Conservation (phyloP, 2,113 vertebrate genomes). For the Microtus montanus region DNA sequence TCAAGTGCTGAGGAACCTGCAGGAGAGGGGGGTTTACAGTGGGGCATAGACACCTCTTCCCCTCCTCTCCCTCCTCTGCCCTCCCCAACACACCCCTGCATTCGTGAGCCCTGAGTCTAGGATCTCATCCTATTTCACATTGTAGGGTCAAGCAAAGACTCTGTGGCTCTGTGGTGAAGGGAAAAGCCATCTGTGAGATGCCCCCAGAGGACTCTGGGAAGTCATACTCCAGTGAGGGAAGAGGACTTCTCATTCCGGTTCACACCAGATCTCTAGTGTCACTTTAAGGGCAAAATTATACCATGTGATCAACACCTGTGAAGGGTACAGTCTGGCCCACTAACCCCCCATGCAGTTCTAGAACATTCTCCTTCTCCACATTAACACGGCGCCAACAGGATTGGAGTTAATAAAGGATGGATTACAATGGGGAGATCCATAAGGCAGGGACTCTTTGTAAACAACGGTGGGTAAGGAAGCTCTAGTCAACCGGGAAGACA, state of each 20-base stretch:
- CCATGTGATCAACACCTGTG: background rate
- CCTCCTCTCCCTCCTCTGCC: background rate
- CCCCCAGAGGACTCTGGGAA: background rate
- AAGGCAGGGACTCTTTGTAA: background rate
- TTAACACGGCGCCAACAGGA: background rate
- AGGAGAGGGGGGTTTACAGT: background rate
- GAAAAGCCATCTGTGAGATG: background rate
- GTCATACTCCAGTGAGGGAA: background rate
- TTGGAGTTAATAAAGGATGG: background rate
- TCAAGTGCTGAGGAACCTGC: background rate
- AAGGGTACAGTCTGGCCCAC: background rate
- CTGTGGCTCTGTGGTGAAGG: background rate
- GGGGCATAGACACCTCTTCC: accelerated
- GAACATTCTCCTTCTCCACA: background rate
- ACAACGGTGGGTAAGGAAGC: background rate
- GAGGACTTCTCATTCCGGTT: background rate
- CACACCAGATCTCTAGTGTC: background rate
- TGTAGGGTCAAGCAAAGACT: background rate
- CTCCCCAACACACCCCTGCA: background rate
- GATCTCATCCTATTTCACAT: background rate
- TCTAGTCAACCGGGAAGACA: background rate
- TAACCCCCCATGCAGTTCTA: background rate
- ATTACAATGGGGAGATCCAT: background rate
- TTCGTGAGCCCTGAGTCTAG: background rate
- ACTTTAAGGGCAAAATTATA: background rate